A percentile compares a stretch with the other conserved stretches of the same genome.
Evolutionary conservation across 2,113 vertebrate species (phyloP).

Genomic region (Eupsittula cactorum): DNA sequence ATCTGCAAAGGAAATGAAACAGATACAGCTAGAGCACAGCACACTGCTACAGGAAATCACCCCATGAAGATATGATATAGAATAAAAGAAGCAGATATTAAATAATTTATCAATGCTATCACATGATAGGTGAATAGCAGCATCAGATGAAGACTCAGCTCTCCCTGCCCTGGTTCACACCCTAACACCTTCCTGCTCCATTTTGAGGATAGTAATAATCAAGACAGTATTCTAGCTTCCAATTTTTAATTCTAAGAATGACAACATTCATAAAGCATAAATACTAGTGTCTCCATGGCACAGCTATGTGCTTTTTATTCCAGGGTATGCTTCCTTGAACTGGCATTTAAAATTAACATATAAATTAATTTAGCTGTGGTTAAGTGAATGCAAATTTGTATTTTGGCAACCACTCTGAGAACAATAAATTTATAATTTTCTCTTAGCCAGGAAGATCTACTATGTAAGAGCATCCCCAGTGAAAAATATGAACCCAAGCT

Average conservation of each 20-base stretch:
- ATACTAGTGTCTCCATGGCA: neutral
- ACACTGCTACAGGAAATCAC: constrained; percentile 20
- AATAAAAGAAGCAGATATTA: constrained; percentile 49
- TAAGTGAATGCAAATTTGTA: constrained; percentile 4
- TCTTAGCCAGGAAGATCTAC: neutral
- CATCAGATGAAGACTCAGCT: neutral
- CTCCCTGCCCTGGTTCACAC: neutral
- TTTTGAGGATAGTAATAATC: neutral
- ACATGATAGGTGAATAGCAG: neutral
- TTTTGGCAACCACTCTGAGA: neutral
- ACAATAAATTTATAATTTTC: neutral
- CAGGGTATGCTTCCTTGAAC: neutral
- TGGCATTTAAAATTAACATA: neutral
- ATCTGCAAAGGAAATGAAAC: constrained; percentile 51
- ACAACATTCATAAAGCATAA: neutral
- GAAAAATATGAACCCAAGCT: neutral
- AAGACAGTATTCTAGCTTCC: neutral
- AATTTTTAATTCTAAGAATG: neutral
- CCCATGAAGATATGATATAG: constrained; percentile 21
- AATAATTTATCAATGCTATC: constrained; percentile 45
- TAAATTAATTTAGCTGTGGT: constrained; percentile 1
- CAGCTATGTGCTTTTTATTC: neutral
- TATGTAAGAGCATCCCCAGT: neutral
- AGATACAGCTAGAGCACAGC: neutral
- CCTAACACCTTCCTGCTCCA: neutral